Evolutionary conservation across 2,113 vertebrate genomes (phyloP), one percentile per base, ranked within the genome.

Genomic region (Calidris pugnax): DNA sequence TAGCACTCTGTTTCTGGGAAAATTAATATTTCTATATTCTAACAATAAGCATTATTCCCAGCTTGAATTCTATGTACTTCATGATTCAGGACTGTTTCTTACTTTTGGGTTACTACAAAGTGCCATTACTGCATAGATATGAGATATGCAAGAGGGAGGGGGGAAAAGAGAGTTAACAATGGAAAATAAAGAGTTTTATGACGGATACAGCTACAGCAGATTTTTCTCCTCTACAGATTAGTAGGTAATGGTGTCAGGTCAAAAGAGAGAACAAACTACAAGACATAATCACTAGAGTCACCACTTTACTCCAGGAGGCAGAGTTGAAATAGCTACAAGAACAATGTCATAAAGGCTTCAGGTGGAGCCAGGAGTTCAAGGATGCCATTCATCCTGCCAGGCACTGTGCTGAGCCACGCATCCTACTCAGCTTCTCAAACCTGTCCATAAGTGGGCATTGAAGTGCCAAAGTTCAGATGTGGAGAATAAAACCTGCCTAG

Each of bases 301-400:
- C 20, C 32, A 28, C 24, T 57, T 28, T 28, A 37, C 45, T 89
- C 41, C 63, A 63, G 53, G 50, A 95, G 80, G 37, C 26, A 79
- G 20, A 22, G n/a, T 10, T 95, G 87, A 86, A 88, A 82, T 5
- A 92, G 41, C 55, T 69, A 30, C 75, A 88, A n/a, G 78, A 84
- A 32, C 53, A 82, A 56, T 32, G 17, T 16, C 27, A 37, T 50
- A 48, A 91, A 53, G 48, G 48, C 27, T 47, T 83, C 59, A 59
- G 72, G 50, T 87, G 55, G 3, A 82, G 30, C 32, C 55, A 27
- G 12, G 51, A 39, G 68, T 73, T 83, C 55, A 59, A 89, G 55
- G 77, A 28, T 79, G 50, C 12, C 39, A 14, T 16, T 47, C 48
- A 62, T 27, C 14, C 35, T 6, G 2, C 7, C 3, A 2, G 27